Conservation (phyloP, 1,140 invertebrate genomes). For the Papilio polyxenes region DNA sequence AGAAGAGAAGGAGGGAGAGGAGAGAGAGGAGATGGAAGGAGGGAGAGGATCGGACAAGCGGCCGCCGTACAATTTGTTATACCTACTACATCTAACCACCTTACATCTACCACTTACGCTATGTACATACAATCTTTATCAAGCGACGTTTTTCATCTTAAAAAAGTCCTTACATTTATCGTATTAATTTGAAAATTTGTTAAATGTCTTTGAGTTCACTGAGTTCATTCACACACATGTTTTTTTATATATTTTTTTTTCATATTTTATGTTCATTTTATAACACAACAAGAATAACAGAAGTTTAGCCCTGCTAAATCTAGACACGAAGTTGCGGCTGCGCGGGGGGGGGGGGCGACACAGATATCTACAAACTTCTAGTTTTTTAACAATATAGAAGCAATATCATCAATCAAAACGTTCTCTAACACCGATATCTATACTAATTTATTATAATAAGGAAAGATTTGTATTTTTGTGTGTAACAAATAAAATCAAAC, state of each 20-base stretch:
- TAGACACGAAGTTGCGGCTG: slow-evolving; percentile 72
- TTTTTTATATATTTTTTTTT: slow-evolving; percentile 57
- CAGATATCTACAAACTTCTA: slow-evolving; percentile 14
- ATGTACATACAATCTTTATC: slow-evolving; percentile 78
- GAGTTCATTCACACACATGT: slow-evolving; percentile 74
- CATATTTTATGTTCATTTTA: slow-evolving; percentile 62
- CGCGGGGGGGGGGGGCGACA: slow-evolving; percentile 57
- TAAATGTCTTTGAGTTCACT: slow-evolving; percentile 79
- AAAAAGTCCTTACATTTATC: slow-evolving; percentile 78
- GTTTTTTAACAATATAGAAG: background rate
- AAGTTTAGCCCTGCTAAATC: slow-evolving; percentile 72
- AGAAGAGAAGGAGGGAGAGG: slow-evolving; percentile 49
- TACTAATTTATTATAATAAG: no score
- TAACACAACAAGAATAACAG: slow-evolving; percentile 75
- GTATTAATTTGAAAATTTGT: slow-evolving; percentile 80
- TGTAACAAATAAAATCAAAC: no score
- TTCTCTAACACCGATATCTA: background rate
- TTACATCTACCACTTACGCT: slow-evolving; percentile 74
- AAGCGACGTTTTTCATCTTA: slow-evolving; percentile 67
- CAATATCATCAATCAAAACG: background rate
- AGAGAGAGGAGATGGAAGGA: slow-evolving; percentile 49
- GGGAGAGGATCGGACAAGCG: slow-evolving; percentile 53
- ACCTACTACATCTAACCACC: slow-evolving; percentile 79
- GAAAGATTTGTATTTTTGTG: no score
- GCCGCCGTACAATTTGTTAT: slow-evolving; percentile 77